Percentiles rank a stretch among this genome's conserved stretches.
These are phyloP conservation scores for Pocillopora verrucosa DNA, from an alignment of 64 coral and sea anemone genomes.

Conservation along the genomic window DNA sequence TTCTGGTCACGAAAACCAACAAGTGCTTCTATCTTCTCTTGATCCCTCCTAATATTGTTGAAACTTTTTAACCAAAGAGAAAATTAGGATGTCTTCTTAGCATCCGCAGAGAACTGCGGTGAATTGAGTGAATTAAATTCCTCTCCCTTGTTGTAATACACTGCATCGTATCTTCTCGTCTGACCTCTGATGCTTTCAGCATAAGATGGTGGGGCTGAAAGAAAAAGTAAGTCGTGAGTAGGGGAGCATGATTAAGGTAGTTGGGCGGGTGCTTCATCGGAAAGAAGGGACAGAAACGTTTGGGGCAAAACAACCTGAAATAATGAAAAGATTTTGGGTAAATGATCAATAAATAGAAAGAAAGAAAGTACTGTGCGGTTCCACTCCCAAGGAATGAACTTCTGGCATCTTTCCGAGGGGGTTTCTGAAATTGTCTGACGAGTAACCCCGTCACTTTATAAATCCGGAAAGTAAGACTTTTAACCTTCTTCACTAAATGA, in stretches of 20 bases:
- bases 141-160: slow-evolving; percentile 10
- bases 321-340: no score
- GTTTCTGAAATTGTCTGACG: no score
- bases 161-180: slow-evolving; percentile 24
- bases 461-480: neutral
- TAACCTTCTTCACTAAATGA: slow-evolving; percentile 13
- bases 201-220: slow-evolving; percentile 24
- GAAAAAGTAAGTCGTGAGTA: neutral
- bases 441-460: no score
- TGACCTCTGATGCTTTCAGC: slow-evolving; percentile 32
- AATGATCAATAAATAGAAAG: no score
- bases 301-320: no score
- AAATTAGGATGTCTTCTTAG: neutral
- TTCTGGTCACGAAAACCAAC: neutral
- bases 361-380: no score
- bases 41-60: neutral
- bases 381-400: no score
- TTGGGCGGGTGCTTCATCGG: no score
- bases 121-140: neutral
- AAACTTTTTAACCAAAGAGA: neutral
- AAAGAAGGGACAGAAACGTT: no score
- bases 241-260: no score
- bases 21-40: neutral
- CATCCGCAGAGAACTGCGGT: neutral
- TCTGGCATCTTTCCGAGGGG: no score